Evolutionary conservation across 2,113 vertebrate genomes (phyloP).

Genomic region (Paralichthys olivaceus): DNA sequence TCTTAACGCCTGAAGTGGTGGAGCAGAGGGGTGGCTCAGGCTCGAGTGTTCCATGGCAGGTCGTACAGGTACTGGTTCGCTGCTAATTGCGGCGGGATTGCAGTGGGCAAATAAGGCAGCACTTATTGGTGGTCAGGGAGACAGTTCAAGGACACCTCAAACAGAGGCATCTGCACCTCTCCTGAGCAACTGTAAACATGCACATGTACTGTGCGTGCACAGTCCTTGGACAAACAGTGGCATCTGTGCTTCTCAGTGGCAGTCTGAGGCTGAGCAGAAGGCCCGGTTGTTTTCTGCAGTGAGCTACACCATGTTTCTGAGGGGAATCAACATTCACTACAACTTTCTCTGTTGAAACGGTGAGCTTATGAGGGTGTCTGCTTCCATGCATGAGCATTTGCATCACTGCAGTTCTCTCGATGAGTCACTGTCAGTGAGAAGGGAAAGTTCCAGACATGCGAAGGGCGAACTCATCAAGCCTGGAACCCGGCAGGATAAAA

Average conservation of each 20-base stretch:
- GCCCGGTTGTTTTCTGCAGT: slow-evolving; percentile 24
- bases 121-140: slow-evolving; percentile 71
- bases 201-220: slow-evolving; percentile 21
- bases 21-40: slow-evolving; percentile 51
- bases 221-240: slow-evolving; percentile 60
- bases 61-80: slow-evolving; percentile 59
- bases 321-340: slow-evolving; percentile 9
- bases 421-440: slow-evolving; percentile 48
- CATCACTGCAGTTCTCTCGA: slow-evolving; percentile 31
- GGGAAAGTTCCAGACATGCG: slow-evolving; percentile 48
- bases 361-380: slow-evolving; percentile 12
- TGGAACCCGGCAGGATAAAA: slow-evolving; percentile 35
- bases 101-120: slow-evolving; percentile 54
- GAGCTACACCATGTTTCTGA: slow-evolving; percentile 23
- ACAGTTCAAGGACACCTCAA: slow-evolving; percentile 74
- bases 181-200: slow-evolving; percentile 43
- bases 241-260: slow-evolving; percentile 69
- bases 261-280: slow-evolving; percentile 38
- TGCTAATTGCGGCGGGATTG: slow-evolving; percentile 65
- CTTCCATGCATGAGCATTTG: neutral
- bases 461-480: slow-evolving; percentile 68
- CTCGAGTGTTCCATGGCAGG: slow-evolving; percentile 39
- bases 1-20: slow-evolving; percentile 43
- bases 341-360: neutral
- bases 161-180: slow-evolving; percentile 57